Conservation (phyloP, 2,888 invertebrate species). For the Frankliniella fusca region DNA sequence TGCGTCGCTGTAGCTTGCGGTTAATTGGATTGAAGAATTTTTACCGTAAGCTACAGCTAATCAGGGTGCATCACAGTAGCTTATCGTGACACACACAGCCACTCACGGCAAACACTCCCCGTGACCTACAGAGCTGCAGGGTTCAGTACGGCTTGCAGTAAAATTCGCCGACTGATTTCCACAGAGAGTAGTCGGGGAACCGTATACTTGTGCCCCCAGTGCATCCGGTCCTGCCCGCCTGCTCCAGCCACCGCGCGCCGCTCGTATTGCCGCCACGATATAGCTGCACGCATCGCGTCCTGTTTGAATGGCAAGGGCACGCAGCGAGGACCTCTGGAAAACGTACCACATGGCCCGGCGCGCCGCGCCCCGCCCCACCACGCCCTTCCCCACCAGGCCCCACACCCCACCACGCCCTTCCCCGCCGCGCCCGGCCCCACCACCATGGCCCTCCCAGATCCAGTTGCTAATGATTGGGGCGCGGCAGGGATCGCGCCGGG, state of each 20-base stretch:
- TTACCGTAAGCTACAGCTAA: too few relatives aligned
- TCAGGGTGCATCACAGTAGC: too few relatives aligned
- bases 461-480: constrained; percentile 11
- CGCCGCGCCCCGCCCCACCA: background rate
- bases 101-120: too few relatives aligned
- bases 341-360: background rate
- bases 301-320: constrained; percentile 12
- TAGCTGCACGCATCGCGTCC: background rate
- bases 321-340: background rate
- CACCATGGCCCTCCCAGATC: background rate
- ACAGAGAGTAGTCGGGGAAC: too few relatives aligned
- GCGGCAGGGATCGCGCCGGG: background rate
- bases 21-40: too few relatives aligned
- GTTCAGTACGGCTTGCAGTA: too few relatives aligned
- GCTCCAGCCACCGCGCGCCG: background rate
- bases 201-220: background rate
- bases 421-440: background rate
- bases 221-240: background rate
- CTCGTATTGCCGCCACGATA: background rate
- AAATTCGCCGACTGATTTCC: too few relatives aligned
- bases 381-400: background rate
- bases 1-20: too few relatives aligned
- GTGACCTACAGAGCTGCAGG: too few relatives aligned
- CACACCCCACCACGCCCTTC: background rate
- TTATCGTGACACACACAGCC: too few relatives aligned